Evolutionary conservation across 2,113 vertebrate species (phyloP).

Genomic region (Reinhardtius hippoglossoides): DNA sequence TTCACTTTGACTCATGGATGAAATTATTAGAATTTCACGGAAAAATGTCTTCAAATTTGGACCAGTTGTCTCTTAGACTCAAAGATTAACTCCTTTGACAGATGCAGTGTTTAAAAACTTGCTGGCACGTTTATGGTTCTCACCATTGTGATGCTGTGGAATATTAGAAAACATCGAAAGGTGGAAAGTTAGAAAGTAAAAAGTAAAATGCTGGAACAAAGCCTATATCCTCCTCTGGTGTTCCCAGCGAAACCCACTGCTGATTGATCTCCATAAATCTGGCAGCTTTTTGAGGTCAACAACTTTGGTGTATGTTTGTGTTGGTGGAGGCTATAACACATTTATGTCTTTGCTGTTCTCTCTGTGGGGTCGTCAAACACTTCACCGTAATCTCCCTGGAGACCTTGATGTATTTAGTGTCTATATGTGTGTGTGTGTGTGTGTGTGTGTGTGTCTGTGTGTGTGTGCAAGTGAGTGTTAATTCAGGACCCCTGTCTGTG

Average conservation of each 20-base stretch:
- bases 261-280: conserved; percentile 41
- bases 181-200: background rate
- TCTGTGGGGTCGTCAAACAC: conserved; percentile 52
- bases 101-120: background rate
- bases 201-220: background rate
- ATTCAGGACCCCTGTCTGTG: conserved; percentile 46
- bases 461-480: conserved; percentile 16
- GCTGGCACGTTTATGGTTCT: background rate
- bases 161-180: background rate
- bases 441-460: conserved; percentile 18
- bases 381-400: conserved; percentile 51
- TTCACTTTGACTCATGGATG: too few species aligned
- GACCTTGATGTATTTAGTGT: conserved; percentile 53
- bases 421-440: conserved; percentile 32
- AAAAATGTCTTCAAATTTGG: background rate
- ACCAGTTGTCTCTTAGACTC: too few species aligned
- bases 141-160: background rate
- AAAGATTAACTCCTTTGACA: too few species aligned
- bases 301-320: conserved; percentile 13
- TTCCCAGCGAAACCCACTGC: conserved; percentile 8
- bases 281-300: conserved; percentile 27
- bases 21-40: too few species aligned
- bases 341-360: conserved; percentile 42
- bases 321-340: conserved; percentile 22
- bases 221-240: background rate